These are phyloP conservation scores for Gari tellinella DNA, from an alignment of 2,888 invertebrate species.

Conservation along the genomic window DNA sequence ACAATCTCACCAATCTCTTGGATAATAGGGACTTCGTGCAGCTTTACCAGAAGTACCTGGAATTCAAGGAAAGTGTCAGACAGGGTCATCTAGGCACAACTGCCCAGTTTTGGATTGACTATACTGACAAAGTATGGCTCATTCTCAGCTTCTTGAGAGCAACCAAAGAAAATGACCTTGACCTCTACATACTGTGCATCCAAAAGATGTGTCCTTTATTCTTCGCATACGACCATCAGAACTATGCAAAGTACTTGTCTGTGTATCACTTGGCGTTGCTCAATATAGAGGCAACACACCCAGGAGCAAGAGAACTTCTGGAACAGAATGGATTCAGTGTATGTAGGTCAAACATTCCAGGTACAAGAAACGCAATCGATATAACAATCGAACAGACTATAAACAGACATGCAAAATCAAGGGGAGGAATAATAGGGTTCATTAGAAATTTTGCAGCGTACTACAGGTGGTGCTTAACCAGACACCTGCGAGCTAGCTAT, in stretches of 20 bases:
- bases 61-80: constrained; percentile 28
- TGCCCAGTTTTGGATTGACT: constrained; percentile 50
- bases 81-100: constrained; percentile 34
- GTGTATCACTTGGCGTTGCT: constrained; percentile 31
- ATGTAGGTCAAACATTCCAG: constrained; percentile 24
- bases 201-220: constrained; percentile 34
- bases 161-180: constrained; percentile 46
- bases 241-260: constrained; percentile 21
- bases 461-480: constrained; percentile 42
- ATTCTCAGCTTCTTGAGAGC: constrained; percentile 36
- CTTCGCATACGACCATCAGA: constrained; percentile 31
- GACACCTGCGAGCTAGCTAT: constrained; percentile 32
- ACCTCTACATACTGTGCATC: constrained; percentile 32
- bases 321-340: constrained; percentile 46
- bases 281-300: constrained; percentile 35
- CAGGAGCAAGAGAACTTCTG: constrained; percentile 40
- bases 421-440: constrained; percentile 48
- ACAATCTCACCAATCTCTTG: background rate
- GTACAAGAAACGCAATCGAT: constrained; percentile 46
- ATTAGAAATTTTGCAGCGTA: constrained; percentile 45
- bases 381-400: constrained; percentile 50
- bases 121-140: constrained; percentile 36
- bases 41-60: constrained; percentile 3
- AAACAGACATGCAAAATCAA: constrained; percentile 49
- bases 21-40: too few relatives aligned